A percentile compares a stretch with the other conserved stretches of the same genome.
phyloP scores from a whole-genome alignment of 2,888 invertebrate genomes.

The Caenorhabditis becei region DNA sequence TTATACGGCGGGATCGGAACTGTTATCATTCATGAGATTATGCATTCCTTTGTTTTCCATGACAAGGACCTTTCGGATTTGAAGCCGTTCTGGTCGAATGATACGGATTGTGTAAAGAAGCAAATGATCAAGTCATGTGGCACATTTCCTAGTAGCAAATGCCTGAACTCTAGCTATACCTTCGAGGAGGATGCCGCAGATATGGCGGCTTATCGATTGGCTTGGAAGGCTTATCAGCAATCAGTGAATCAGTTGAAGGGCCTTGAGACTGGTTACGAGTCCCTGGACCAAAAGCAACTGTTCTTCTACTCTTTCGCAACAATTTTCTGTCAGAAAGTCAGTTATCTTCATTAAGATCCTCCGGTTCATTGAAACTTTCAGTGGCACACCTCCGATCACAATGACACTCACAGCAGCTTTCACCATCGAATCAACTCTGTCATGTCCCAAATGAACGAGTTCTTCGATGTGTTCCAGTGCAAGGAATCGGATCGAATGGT shows the following conservation, averaged over 20 bases:
- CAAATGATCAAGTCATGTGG: conserved; percentile 8
- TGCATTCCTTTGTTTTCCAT: conserved; percentile 11
- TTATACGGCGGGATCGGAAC: neutral
- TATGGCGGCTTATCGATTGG: conserved; percentile 5
- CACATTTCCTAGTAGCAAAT: neutral
- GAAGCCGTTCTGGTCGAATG: neutral
- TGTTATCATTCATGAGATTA: conserved; percentile 4
- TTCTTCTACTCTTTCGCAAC: conserved; percentile 7
- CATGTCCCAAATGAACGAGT: neutral
- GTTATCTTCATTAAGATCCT: neutral
- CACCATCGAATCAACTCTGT: conserved; percentile 1
- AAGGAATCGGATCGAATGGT: conserved; percentile 11
- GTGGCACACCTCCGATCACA: no score
- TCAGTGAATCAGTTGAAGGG: no score
- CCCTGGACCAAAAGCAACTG: neutral
- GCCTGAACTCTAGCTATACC: neutral
- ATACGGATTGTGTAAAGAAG: conserved; percentile 7
- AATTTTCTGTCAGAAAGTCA: neutral
- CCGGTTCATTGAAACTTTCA: no score
- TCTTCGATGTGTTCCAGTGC: neutral
- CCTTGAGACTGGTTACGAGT: neutral
- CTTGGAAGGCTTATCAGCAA: neutral
- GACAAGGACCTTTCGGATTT: neutral
- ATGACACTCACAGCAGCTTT: neutral
- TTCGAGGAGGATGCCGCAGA: conserved; percentile 32